Base-by-base conservation (phyloP, 2,797 vertebrate species). In the Orestias chungarensis region DNA sequence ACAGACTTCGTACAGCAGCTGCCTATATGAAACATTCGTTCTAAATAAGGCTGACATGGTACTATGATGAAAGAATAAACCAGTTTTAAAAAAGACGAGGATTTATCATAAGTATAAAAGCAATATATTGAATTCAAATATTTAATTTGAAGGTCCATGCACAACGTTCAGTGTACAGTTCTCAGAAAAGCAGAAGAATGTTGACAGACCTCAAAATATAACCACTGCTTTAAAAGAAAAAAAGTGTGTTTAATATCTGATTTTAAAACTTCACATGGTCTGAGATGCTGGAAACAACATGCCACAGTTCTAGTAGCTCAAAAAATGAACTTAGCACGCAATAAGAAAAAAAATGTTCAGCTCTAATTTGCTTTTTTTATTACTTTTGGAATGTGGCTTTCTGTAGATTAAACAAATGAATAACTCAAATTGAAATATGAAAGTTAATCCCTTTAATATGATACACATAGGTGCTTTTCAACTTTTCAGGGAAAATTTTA, bases 111-210 rank as follows among this genome's bases (percentile, higher is more conserved):
- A 76, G 49, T 55, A 54, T n/a, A 64, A 68, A 74, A 77, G 86
- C 75, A 64, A 38, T 29, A 62, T 66, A 64, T 33, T 71, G 55
- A 80, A 78, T 75, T 82, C 73, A 77, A 59, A 73, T 61, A 50
- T 79, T 74, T 75, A 74, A 82, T 82, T 74, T 42, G n/a, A 79
- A 73, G 49, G 72, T 79, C 59, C 68, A 79, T 69, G 73, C 71
- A 67, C 43, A 68, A 54, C 71, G 78, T 67, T 74, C 46, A 77
- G 23, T 71, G 55, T 66, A 65, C 75, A 82, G 44, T 59, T 61
- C 64, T 42, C 57, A 76, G 62, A 43, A 52, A 80, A 57, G 69
- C 29, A 40, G 44, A 42, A 46, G 23, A 20, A 20, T 76, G 69
- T 49, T 25, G 62, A 81, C n/a, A 71, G 42, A 44, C 29, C 69